Base-by-base conservation (phyloP, 2,888 invertebrate species). In the Corbicula japonica region DNA sequence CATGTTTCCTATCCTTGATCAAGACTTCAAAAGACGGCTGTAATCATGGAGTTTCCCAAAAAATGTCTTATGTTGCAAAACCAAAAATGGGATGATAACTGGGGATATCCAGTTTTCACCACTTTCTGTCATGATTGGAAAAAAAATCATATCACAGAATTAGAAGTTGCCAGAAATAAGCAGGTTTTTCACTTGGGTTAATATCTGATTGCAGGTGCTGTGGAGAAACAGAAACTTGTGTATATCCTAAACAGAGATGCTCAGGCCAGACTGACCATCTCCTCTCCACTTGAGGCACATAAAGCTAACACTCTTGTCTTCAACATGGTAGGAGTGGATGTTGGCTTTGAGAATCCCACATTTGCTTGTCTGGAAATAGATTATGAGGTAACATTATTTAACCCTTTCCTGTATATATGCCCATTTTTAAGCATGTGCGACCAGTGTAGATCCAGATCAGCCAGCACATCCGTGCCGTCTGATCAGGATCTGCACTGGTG, bases 301-400 rank as follows among this genome's bases (percentile, higher is more conserved):
- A 99, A 99, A 94, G 98, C 98, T n/a, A 99, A 98, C 93, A 99
- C 99, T 0, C 94, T 99, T 21, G 98, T 99, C 0, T 99, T 99
- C 93, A 98, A 99, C 93, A 98, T 98, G 95, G 98, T 99, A 0
- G 99, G 99, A 18, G 98, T 93, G 5, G 99, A 99, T 95, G 99
- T 99, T 32, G 99, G 98, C 18, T 99, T 98, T 95, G 99, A 99
- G 92, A 99, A 99, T 94, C 99, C 99, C 1, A 97, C 99, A 95
- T 99, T 99, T 95, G 99, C 99, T 0, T 99, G 99, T 91, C 94
- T 99, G 83, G 99, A 99, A 95, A 98, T 99, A 91, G 99, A 99
- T 93, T 99, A 99, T 94, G 99, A 99, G 94, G 96, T 96, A 91
- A 5, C n/a, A 26, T 15, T 28, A 3, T 23, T 4, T 23, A 50